phyloP scores from a whole-genome alignment of 2,888 invertebrate genomes.

The Lasius fuliginosus region DNA sequence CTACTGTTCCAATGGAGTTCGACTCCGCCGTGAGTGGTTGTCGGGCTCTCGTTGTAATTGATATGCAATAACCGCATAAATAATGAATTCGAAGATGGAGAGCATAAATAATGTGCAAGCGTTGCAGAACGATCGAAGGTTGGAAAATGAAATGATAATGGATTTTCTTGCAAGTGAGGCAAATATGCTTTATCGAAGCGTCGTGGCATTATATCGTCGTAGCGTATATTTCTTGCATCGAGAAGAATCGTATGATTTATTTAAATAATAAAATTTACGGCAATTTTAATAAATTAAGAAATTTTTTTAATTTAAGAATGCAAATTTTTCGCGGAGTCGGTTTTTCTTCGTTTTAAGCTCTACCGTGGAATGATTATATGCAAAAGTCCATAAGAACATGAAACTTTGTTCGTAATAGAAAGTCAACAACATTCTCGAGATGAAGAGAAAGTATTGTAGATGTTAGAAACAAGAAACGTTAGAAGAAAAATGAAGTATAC shows the following conservation, averaged over 20 bases:
- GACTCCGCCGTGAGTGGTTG: not conserved
- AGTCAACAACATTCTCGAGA: slow-evolving; percentile 37
- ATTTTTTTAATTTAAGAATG: not conserved
- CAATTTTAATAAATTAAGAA: not conserved
- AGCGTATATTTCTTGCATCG: not conserved
- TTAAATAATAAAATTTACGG: not conserved
- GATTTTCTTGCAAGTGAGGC: not conserved
- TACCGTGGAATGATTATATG: not conserved
- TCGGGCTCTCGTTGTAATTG: not conserved
- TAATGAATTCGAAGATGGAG: not conserved
- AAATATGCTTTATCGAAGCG: not conserved
- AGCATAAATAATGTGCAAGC: slow-evolving; percentile 17
- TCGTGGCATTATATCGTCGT: not conserved
- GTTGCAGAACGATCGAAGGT: slow-evolving; percentile 2
- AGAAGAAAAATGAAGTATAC: slow-evolving; percentile 32
- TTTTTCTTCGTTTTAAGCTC: not conserved
- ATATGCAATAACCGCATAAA: not conserved
- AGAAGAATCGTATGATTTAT: not conserved
- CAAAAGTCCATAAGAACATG: not conserved
- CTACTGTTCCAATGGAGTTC: no score
- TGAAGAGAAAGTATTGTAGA: slow-evolving; percentile 60
- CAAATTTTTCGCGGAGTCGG: not conserved
- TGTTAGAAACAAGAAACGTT: slow-evolving; percentile 27
- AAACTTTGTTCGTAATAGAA: not conserved
- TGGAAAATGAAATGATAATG: not conserved